Evolutionary conservation across 2,888 invertebrate genomes (phyloP).

Genomic region (Eupeodes luniger): DNA sequence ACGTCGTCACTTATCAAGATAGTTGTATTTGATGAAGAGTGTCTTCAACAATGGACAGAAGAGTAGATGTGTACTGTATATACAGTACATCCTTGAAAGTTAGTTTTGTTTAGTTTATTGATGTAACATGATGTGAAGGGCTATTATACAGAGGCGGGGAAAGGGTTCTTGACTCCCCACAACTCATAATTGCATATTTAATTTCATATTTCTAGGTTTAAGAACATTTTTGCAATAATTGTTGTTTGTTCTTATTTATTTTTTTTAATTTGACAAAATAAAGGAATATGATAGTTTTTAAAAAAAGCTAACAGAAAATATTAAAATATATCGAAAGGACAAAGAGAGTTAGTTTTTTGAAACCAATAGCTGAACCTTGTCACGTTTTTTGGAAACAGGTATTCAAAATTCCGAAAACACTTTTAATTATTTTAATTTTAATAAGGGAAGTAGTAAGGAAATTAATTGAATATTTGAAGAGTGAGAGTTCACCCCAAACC

Average conservation of each 20-base stretch:
- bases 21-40: neutral
- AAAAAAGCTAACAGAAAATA: too few relatives aligned
- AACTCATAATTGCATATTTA: constrained; percentile 41
- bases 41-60: constrained; percentile 1
- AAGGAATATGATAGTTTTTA: neutral
- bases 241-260: neutral
- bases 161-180: neutral
- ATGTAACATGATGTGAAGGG: constrained; percentile 27
- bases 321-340: too few relatives aligned
- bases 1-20: too few relatives aligned
- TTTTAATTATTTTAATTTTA: too few relatives aligned
- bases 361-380: too few relatives aligned
- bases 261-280: neutral
- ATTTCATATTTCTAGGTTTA: neutral
- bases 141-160: neutral
- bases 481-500: too few relatives aligned
- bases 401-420: too few relatives aligned
- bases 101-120: constrained; percentile 62
- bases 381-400: too few relatives aligned
- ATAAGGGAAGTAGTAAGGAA: too few relatives aligned
- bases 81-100: constrained; percentile 66
- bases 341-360: too few relatives aligned
- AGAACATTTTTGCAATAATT: neutral
- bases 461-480: too few relatives aligned
- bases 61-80: too few relatives aligned